phyloP scores from a whole-genome alignment of 2,888 invertebrate genomes.

The Diloba caeruleocephala region DNA sequence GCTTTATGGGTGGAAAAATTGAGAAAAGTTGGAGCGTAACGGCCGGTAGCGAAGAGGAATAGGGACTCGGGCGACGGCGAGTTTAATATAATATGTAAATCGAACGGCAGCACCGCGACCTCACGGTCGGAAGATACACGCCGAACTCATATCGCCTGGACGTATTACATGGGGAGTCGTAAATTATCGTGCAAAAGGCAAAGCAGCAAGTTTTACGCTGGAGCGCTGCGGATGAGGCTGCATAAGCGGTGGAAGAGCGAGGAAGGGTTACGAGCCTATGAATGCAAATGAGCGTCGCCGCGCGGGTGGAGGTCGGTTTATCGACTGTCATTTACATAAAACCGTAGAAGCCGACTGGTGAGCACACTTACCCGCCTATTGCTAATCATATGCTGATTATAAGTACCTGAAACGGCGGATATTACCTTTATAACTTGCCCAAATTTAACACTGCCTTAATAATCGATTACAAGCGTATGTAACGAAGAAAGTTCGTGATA shows the following conservation, averaged over 20 bases:
- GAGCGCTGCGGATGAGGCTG: constrained; percentile 71
- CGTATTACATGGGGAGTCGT: constrained; percentile 86
- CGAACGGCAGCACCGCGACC: constrained; percentile 83
- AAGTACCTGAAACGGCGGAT: constrained; percentile 68
- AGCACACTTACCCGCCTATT: constrained; percentile 74
- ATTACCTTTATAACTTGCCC: constrained; percentile 47
- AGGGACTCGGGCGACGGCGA: constrained; percentile 76
- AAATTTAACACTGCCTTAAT: constrained; percentile 22
- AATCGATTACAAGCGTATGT: constrained; percentile 28
- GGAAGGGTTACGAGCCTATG: constrained; percentile 88
- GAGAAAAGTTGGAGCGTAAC: constrained; percentile 88
- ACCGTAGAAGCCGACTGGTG: constrained; percentile 75
- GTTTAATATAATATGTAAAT: constrained; percentile 89
- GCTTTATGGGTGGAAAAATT: constrained; percentile 89
- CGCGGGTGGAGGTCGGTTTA: constrained; percentile 81
- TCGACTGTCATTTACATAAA: constrained; percentile 86
- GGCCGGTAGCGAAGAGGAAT: constrained; percentile 83
- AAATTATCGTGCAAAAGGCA: constrained; percentile 86
- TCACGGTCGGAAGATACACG: constrained; percentile 78
- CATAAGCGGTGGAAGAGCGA: constrained; percentile 77
- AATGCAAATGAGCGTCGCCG: constrained; percentile 87
- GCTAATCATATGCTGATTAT: constrained; percentile 72
- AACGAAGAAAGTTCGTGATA: constrained; percentile 28
- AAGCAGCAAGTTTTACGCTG: constrained; percentile 82
- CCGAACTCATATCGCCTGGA: constrained; percentile 84